phyloP scores from a whole-genome alignment of 2,888 invertebrate species.

The Cremastinae sp. region DNA sequence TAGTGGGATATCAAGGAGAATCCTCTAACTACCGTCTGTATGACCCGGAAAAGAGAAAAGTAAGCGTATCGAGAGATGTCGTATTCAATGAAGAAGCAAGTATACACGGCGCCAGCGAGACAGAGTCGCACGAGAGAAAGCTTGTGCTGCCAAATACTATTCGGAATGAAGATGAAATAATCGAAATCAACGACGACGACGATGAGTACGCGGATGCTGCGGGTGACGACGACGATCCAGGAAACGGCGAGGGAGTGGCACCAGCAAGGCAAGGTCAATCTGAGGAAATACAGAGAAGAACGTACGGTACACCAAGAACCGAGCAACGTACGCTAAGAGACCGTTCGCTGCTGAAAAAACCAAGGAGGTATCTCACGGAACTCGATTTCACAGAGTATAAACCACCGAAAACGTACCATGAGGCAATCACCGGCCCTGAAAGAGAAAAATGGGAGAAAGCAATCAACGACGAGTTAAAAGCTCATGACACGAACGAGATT shows the following conservation, averaged over 20 bases:
- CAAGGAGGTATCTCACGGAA: constrained; percentile 30
- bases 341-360: not conserved
- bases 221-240: constrained; percentile 18
- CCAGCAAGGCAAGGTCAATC: not conserved
- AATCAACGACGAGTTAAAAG: constrained; percentile 36
- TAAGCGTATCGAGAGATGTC: constrained; percentile 48
- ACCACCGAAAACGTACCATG: constrained; percentile 28
- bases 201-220: not conserved
- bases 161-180: not conserved
- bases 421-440: constrained; percentile 34
- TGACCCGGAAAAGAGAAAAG: constrained; percentile 22
- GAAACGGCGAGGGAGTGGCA: not conserved
- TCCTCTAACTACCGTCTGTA: constrained; percentile 53
- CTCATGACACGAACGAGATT: constrained; percentile 38
- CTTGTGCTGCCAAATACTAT: not conserved
- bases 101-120: not conserved
- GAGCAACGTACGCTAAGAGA: constrained; percentile 1
- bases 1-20: constrained; percentile 55
- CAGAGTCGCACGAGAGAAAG: not conserved
- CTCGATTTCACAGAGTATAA: constrained; percentile 34
- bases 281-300: not conserved
- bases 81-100: constrained; percentile 16
- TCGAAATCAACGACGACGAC: constrained; percentile 6
- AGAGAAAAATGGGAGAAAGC: constrained; percentile 14
- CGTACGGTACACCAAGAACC: not conserved